Evolutionary conservation across 2,888 invertebrate genomes (phyloP).

Genomic region (Corbicula japonica): DNA sequence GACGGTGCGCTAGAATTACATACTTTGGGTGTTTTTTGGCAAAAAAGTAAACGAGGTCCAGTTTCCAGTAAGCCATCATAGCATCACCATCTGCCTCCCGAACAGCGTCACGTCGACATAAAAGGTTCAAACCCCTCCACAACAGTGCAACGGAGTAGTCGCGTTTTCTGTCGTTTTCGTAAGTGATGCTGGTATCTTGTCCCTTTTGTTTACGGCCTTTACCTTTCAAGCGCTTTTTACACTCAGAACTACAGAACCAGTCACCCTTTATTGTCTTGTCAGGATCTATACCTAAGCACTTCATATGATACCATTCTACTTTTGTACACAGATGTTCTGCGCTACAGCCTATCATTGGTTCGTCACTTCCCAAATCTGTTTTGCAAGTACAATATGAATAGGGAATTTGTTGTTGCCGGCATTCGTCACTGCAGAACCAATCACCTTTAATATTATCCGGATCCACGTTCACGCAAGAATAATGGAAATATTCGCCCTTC

Average conservation of each 20-base stretch:
- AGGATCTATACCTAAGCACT: conserved; percentile 46
- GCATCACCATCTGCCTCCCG: no score
- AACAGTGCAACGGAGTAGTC: no score
- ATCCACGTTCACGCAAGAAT: conserved; percentile 43
- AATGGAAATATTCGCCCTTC: conserved; percentile 53
- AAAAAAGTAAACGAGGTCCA: no score
- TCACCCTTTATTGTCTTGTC: conserved; percentile 47
- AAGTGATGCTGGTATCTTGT: no score
- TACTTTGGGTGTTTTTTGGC: no score
- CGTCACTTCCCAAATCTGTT: conserved; percentile 44
- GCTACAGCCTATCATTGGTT: conserved; percentile 60
- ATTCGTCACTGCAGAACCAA: conserved; percentile 49
- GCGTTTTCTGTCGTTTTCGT: no score
- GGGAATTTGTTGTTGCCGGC: conserved; percentile 2
- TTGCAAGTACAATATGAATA: conserved; percentile 51
- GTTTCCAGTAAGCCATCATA: no score
- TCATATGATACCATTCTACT: conserved; percentile 59
- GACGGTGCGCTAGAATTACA: no score
- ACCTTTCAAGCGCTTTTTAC: conserved; percentile 9
- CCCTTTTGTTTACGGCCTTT: no score
- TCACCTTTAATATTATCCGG: conserved; percentile 21
- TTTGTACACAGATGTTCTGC: conserved; percentile 35
- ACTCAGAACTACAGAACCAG: conserved; percentile 53
- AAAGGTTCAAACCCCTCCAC: no score
- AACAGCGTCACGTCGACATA: no score